phyloP scores from a whole-genome alignment of 2,888 invertebrate genomes.

The Volucella inflata region DNA sequence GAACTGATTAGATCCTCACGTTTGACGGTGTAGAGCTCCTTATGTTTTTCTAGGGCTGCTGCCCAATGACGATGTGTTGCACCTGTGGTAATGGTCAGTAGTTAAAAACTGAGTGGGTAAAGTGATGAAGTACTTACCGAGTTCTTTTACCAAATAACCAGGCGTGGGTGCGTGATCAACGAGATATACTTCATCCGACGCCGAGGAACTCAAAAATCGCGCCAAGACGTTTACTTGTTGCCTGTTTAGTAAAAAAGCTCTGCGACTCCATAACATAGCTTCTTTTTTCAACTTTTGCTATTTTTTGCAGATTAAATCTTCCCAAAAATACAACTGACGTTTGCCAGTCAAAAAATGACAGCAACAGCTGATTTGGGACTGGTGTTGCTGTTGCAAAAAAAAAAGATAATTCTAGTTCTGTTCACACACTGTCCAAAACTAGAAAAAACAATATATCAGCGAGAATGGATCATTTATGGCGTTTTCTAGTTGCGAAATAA shows the following conservation, averaged over 20 bases:
- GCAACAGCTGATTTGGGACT: too few species aligned
- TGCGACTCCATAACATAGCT: conserved; percentile 47
- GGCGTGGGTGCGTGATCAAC: conserved; percentile 44
- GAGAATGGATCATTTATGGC: too few species aligned
- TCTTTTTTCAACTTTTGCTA: conserved; percentile 5
- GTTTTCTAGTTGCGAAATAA: too few species aligned
- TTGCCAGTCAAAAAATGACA: too few species aligned
- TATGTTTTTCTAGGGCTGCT: conserved; percentile 79
- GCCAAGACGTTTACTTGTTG: conserved; percentile 46
- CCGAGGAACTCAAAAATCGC: conserved; percentile 37
- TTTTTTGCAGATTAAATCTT: too few species aligned
- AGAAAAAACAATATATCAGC: too few species aligned
- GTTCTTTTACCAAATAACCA: conserved; percentile 33
- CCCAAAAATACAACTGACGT: too few species aligned
- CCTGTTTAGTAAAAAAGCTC: conserved; percentile 10
- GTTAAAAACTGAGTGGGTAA: neutral
- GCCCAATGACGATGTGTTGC: conserved; percentile 79
- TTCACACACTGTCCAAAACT: too few species aligned
- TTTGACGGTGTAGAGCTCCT: conserved; percentile 79
- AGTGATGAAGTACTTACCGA: conserved; percentile 35
- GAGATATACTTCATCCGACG: conserved; percentile 45
- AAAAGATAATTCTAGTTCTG: too few species aligned
- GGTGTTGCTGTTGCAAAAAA: too few species aligned
- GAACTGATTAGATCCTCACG: conserved; percentile 80
- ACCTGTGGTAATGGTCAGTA: conserved; percentile 72